A percentile compares a stretch with the other conserved stretches of the same genome.
Evolutionary conservation across 2,888 invertebrate genomes (phyloP).

Genomic region (Rhynchonema sp.): DNA sequence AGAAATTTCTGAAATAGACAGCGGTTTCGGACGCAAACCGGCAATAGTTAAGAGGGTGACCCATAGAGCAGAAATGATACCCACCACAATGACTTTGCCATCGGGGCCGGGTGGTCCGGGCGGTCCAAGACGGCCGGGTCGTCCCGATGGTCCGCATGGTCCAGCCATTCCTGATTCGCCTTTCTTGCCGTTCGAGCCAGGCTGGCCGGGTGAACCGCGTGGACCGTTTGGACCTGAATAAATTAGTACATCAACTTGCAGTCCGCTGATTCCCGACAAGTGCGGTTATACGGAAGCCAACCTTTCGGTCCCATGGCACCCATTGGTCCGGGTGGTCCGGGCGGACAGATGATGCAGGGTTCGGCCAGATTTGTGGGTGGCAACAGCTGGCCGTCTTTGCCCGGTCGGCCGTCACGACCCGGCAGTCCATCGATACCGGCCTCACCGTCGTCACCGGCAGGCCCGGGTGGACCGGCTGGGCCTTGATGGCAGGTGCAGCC

Average conservation of each 20-base stretch:
- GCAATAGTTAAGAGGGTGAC: too few species aligned
- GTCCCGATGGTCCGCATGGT: slow-evolving; percentile 5
- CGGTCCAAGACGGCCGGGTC: background rate
- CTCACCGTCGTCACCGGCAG: background rate
- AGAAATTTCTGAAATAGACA: too few species aligned
- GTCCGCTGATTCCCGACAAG: too few species aligned
- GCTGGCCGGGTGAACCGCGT: slow-evolving; percentile 22
- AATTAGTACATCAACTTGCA: too few species aligned
- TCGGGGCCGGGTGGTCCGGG: slow-evolving; percentile 15
- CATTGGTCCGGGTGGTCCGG: slow-evolving; percentile 19
- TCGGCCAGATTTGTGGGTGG: background rate
- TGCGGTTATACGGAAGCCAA: too few species aligned
- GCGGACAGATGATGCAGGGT: slow-evolving; percentile 19
- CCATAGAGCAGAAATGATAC: background rate
- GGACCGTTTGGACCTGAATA: slow-evolving; percentile 12
- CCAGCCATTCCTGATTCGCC: slow-evolving; percentile 10
- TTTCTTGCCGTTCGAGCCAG: slow-evolving; percentile 18
- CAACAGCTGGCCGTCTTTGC: background rate
- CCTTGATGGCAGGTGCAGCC: background rate
- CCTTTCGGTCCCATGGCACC: slow-evolving; percentile 11
- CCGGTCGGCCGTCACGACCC: background rate
- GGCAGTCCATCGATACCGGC: background rate
- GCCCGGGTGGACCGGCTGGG: background rate
- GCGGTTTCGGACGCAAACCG: too few species aligned
- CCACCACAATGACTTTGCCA: slow-evolving; percentile 3